Conservation (phyloP, 2,888 invertebrate species). For the Pachydiplax longipennis region DNA sequence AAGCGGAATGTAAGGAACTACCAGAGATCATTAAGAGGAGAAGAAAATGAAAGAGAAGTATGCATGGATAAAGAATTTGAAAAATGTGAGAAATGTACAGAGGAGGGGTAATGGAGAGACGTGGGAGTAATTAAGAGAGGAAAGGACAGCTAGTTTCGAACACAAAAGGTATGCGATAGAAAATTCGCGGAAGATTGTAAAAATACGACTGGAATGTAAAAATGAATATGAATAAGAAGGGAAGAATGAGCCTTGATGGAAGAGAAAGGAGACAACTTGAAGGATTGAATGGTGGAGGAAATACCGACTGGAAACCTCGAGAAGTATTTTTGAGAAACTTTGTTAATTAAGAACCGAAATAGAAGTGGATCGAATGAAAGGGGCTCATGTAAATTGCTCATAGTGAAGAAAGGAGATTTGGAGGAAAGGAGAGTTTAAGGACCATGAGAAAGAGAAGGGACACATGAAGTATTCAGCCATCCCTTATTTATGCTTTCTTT, state of each 20-base stretch:
- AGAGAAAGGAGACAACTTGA: neutral
- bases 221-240: neutral
- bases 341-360: constrained; percentile 38
- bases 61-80: neutral
- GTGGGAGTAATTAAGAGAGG: neutral
- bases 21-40: neutral
- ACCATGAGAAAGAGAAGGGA: neutral
- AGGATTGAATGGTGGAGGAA: neutral
- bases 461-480: neutral
- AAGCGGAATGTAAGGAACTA: neutral
- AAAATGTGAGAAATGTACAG: neutral
- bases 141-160: neutral
- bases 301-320: neutral
- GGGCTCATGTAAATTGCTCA: neutral
- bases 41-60: neutral
- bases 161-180: neutral
- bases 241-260: neutral
- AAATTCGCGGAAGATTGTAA: no score
- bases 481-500: neutral
- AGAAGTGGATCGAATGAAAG: neutral
- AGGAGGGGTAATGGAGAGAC: neutral
- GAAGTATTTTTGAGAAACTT: constrained; percentile 7
- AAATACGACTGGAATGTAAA: neutral
- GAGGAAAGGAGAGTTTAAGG: neutral
- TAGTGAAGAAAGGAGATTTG: neutral